Evolutionary conservation across 1,140 invertebrate species (phyloP).

Genomic region (Lineus longissimus): DNA sequence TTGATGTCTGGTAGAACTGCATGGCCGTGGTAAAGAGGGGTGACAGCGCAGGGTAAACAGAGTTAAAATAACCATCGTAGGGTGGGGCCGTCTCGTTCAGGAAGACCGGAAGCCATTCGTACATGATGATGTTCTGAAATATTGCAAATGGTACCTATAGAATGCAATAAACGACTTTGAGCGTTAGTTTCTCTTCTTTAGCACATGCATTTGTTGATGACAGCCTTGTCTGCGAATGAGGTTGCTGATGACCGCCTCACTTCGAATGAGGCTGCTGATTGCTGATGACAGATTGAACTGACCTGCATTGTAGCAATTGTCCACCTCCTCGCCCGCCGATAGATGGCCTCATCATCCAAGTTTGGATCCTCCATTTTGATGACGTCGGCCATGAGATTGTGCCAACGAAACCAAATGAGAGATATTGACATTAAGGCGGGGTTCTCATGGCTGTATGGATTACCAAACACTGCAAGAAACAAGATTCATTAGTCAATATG

Average conservation of each 20-base stretch:
- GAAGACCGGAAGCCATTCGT: constrained; percentile 83
- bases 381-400: constrained; percentile 81
- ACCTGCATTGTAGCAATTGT: constrained; percentile 93
- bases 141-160: too few relatives aligned
- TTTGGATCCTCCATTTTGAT: constrained; percentile 70
- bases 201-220: too few relatives aligned
- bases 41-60: background rate
- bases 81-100: constrained; percentile 25
- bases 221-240: too few relatives aligned
- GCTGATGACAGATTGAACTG: too few relatives aligned
- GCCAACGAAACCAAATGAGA: constrained; percentile 91
- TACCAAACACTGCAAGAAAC: constrained; percentile 77
- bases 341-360: constrained; percentile 92
- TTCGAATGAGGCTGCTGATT: too few relatives aligned
- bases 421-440: constrained; percentile 89
- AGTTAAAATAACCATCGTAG: constrained; percentile 31
- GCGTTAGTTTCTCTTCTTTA: too few relatives aligned
- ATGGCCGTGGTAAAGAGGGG: too few relatives aligned
- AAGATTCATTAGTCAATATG: background rate
- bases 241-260: too few relatives aligned
- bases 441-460: constrained; percentile 95
- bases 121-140: constrained; percentile 89
- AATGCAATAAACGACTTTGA: too few relatives aligned
- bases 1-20: too few relatives aligned
- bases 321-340: constrained; percentile 80